Conservation (phyloP, 1,140 invertebrate genomes). For the Dufourea novaeangliae region DNA sequence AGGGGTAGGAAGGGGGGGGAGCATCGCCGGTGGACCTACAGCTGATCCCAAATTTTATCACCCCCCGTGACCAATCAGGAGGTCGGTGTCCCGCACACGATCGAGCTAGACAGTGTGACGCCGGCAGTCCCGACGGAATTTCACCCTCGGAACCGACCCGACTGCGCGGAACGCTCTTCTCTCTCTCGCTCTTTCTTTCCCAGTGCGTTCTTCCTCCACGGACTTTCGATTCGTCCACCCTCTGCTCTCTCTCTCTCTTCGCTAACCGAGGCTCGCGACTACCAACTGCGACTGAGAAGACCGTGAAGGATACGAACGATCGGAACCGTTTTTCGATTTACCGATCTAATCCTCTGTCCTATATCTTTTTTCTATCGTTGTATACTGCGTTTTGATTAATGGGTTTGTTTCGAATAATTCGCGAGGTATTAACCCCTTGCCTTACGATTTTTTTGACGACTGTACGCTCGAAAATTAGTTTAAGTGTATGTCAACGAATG, state of each 20-base stretch:
- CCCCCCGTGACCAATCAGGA: conserved; percentile 56
- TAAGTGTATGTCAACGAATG: too few relatives aligned
- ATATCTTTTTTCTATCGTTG: too few relatives aligned
- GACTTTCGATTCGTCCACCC: neutral
- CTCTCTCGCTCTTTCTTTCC: conserved; percentile 21
- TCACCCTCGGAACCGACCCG: conserved; percentile 67
- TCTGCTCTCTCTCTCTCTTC: neutral
- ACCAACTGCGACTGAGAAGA: neutral
- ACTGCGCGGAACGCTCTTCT: conserved; percentile 42
- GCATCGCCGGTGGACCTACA: conserved; percentile 49
- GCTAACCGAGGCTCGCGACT: neutral
- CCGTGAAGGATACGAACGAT: neutral
- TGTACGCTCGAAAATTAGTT: too few relatives aligned
- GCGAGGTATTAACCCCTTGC: too few relatives aligned
- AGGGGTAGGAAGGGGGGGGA: too few relatives aligned
- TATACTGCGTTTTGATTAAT: too few relatives aligned
- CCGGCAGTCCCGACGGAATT: conserved; percentile 70
- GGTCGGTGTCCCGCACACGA: conserved; percentile 69
- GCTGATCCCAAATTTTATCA: conserved; percentile 72
- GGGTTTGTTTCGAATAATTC: too few relatives aligned
- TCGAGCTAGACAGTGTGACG: conserved; percentile 63
- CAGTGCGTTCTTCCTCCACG: neutral
- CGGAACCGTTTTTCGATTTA: neutral
- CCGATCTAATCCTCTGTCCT: too few relatives aligned
- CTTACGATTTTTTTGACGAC: too few relatives aligned